Evolutionary conservation across 2,797 vertebrate species (phyloP).

Genomic region (Apogon talboti): DNA sequence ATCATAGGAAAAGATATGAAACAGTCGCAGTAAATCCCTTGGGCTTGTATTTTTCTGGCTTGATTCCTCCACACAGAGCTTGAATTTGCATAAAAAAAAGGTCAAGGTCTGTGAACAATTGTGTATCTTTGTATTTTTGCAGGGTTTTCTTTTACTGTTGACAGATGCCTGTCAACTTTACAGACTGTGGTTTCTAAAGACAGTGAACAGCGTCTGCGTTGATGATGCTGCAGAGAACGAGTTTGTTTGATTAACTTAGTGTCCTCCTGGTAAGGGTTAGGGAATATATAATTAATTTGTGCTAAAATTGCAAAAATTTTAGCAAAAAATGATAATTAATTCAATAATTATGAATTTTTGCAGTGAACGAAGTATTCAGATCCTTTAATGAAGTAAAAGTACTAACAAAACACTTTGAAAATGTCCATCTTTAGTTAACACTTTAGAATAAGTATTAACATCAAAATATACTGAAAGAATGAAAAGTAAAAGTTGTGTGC

Average conservation of each 20-base stretch:
- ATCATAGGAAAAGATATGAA: slow-evolving; percentile 55
- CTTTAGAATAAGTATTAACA: no score
- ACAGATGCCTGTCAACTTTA: slow-evolving; percentile 2
- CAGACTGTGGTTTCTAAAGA: background rate
- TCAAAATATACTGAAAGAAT: no score
- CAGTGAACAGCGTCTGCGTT: background rate
- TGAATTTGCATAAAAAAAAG: slow-evolving; percentile 49
- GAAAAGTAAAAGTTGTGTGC: no score
- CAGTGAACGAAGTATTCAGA: no score
- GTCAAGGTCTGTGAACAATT: slow-evolving; percentile 33
- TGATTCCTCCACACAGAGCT: slow-evolving; percentile 41
- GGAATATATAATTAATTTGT: background rate
- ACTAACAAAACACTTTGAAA: no score
- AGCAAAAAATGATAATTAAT: no score
- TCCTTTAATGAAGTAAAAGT: no score
- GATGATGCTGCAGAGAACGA: no score
- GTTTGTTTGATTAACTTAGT: slow-evolving; percentile 11
- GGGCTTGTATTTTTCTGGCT: slow-evolving; percentile 49
- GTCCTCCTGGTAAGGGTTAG: background rate
- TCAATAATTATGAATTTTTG: no score
- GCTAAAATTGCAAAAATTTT: no score
- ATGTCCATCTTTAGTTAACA: no score
- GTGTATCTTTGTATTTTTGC: background rate
- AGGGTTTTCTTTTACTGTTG: slow-evolving; percentile 7
- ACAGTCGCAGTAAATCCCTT: slow-evolving; percentile 44